Evolutionary conservation across 2,113 vertebrate genomes (phyloP), one percentile per base, ranked within the genome.

Genomic region (Anoura caudifer): DNA sequence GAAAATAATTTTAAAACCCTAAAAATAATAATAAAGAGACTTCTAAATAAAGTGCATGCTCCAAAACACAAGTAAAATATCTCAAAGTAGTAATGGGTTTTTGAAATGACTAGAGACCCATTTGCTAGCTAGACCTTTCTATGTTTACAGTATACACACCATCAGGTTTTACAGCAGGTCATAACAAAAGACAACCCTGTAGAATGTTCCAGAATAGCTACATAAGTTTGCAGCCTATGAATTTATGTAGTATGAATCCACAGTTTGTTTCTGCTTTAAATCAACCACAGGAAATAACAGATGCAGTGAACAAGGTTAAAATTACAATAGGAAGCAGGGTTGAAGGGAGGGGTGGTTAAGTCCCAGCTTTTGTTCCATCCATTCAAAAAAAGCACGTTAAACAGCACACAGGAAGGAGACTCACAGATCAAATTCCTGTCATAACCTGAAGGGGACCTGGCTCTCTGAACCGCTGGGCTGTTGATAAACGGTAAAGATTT

Each of bases 11-110:
- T 97, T 97, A 97, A 97, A 93, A 73, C 24, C 70, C 97, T 96
- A 98, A 97, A 98, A 96, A 96, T 97, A 97, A 97, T 97, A 97
- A 96, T 97, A 97, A 97, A 96, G 90, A 65, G 93, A 92, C 65
- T 96, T 97, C 89, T 97, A 97, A 97, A 97, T 97, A 96, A 95
- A 96, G 96, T 52, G 4, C 7, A 52, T 76, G 69, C 86, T 96
- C 47, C 36, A 84, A 85, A 59, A 90, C 82, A 88, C 59, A 96
- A 93, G 56, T 82, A 87, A 88, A 95, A 91, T 73, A 87, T 95
- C 70, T 93, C 61, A 88, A 83, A 97, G 91, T 56, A 94, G 81
- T 76, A 94, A 77, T 73, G 84, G 47, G 47, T 76, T 95, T 96
- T 84, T 33, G 85, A 94, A 94, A 79, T 26, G 41, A 92, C 86